A percentile compares a stretch with the other conserved stretches of the same genome.
Evolutionary conservation across 30 jellyfish, hydroid and myxozoan genomes (phyloP).

Genomic region (Aurelia aurita): DNA sequence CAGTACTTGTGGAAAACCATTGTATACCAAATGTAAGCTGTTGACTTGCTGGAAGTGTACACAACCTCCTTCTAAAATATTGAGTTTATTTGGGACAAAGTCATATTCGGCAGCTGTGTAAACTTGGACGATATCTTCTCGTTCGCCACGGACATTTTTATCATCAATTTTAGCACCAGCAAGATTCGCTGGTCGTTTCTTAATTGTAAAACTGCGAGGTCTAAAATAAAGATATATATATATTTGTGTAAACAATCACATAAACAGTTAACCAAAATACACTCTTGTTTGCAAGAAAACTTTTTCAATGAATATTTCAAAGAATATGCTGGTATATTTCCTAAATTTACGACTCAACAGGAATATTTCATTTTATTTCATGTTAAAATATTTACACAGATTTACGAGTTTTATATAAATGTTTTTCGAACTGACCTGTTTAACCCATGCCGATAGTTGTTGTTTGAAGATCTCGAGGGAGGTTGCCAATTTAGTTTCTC

Average conservation of each 20-base stretch:
- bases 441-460: no score
- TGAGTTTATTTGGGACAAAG: slow-evolving; percentile 78
- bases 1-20: no score
- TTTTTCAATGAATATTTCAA: no score
- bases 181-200: slow-evolving; percentile 46
- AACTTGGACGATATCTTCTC: slow-evolving; percentile 85
- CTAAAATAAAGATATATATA: slow-evolving; percentile 10
- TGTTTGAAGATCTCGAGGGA: no score
- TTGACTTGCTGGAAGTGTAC: slow-evolving; percentile 83
- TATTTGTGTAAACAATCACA: background rate
- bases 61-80: slow-evolving; percentile 43
- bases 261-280: background rate
- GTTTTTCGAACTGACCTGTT: no score
- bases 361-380: no score
- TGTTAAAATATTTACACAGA: no score
- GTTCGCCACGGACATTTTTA: slow-evolving; percentile 84
- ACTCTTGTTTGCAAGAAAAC: background rate
- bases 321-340: no score
- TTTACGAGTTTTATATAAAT: no score
- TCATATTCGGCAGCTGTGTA: slow-evolving; percentile 96
- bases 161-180: slow-evolving; percentile 61
- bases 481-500: no score
- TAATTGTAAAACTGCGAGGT: slow-evolving; percentile 68
- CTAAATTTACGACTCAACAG: no score
- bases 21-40: no score